Base-by-base conservation (phyloP, 2,797 vertebrate genomes). In the Hydrolagus colliei region DNA sequence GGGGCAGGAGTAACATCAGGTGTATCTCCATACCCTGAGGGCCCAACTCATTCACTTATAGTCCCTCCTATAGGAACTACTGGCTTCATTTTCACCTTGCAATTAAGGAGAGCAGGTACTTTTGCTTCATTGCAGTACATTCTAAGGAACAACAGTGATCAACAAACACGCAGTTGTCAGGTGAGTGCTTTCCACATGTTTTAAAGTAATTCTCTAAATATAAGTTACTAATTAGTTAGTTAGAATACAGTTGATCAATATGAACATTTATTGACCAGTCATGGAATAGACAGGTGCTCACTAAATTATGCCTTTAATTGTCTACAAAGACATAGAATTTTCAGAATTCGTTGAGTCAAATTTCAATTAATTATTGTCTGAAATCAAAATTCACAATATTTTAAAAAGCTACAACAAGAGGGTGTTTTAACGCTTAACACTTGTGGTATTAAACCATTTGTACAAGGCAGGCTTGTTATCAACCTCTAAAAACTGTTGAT, bases 1-100 rank as follows among this genome's bases (percentile, higher is more conserved):
- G 92, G 93, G 98, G 97, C 97, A 91, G 94, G 94, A 95, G 93
- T 96, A 96, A 96, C 97, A 96, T 96, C 95, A 97, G 94, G 94
- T 95, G 93, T 95, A 98, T 97, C 96, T 93, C 92, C 95, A 96
- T 93, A 95, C 95, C 98, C 97, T 73, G 92, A 96, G 96, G 98
- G 96, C 95, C 93, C 93, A 94, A 94, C 95, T 97, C 96, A 95
- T 96, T 93, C 91, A 93, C 94, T 93, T 93, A 92, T 96, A 94
- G 96, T 96, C 93, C 95, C 97, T 93, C 98, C 98, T 95, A 94
- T 93, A 88, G 88, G 92, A 92, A 92, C 92, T 93, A 93, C 95
- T 94, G 92, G 93, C 93, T 92, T 96, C 91, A 96, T 93, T 95
- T 93, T 94, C 92, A 92, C 74, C 86, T 68, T 65, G 73, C 74